A percentile compares a stretch with the other conserved stretches of the same genome.
Conservation (phyloP, 2,888 invertebrate species). For the Phaedon cochleariae region DNA sequence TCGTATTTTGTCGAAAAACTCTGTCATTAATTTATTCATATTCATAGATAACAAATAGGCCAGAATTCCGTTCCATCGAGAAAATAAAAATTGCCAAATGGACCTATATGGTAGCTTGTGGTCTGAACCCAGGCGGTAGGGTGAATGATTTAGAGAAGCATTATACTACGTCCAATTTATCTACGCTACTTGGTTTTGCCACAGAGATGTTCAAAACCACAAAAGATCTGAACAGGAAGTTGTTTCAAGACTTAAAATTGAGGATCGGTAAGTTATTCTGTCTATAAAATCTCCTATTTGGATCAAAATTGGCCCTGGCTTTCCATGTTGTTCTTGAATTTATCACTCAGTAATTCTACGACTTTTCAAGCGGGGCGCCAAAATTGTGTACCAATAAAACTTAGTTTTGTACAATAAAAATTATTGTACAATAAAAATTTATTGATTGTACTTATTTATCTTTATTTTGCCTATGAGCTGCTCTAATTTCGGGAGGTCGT, state of each 20-base stretch:
- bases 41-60: slow-evolving; percentile 42
- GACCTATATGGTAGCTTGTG: slow-evolving; percentile 98
- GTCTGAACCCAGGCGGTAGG: slow-evolving; percentile 77
- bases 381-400: no score
- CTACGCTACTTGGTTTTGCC: slow-evolving; percentile 76
- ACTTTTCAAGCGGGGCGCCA: no score
- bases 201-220: slow-evolving; percentile 75
- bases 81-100: slow-evolving; percentile 97
- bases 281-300: no score
- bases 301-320: no score
- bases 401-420: no score
- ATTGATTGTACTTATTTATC: no score
- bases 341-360: no score
- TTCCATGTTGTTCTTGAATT: no score
- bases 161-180: slow-evolving; percentile 59
- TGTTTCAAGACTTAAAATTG: slow-evolving; percentile 69
- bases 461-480: no score
- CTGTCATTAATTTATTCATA: slow-evolving; percentile 19
- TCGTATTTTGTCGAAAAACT: no score
- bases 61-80: slow-evolving; percentile 73
- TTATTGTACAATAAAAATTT: no score
- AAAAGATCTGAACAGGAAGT: slow-evolving; percentile 66
- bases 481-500: no score
- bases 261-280: slow-evolving; percentile 70
- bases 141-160: slow-evolving; percentile 60